phyloP scores from a whole-genome alignment of 2,888 invertebrate genomes.

The Mactromeris polynyma region DNA sequence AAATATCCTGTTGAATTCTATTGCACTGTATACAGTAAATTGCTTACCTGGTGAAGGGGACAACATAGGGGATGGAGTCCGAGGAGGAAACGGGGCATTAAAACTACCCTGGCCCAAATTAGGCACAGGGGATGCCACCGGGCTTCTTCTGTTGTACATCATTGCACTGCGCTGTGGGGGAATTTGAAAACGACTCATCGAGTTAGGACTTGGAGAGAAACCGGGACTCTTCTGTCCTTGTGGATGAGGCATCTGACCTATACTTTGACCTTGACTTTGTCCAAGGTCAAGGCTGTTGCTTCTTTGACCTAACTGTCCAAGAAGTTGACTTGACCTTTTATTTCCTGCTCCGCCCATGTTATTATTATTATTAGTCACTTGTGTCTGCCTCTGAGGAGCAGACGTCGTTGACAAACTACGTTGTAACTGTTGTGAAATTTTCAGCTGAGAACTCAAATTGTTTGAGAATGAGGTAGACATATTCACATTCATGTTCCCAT shows the following conservation, averaged over 20 bases:
- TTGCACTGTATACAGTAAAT: too few relatives aligned
- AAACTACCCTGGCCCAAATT: conserved; percentile 58
- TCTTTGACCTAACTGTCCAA: conserved; percentile 72
- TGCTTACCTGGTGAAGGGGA: conserved; percentile 64
- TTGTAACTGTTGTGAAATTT: conserved; percentile 63
- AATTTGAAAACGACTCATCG: conserved; percentile 70
- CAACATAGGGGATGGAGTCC: conserved; percentile 72
- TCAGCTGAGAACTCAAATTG: conserved; percentile 53
- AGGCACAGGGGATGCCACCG: conserved; percentile 72
- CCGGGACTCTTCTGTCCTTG: conserved; percentile 78
- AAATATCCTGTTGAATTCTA: too few relatives aligned
- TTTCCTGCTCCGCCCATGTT: conserved; percentile 11
- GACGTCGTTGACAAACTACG: conserved; percentile 59
- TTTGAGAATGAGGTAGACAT: conserved; percentile 53
- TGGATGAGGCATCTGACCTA: conserved; percentile 5
- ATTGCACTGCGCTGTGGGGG: conserved; percentile 66
- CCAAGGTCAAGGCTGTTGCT: conserved; percentile 71
- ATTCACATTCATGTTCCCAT: conserved; percentile 37
- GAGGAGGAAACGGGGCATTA: conserved; percentile 62
- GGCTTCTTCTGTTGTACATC: conserved; percentile 76
- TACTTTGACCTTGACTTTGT: conserved; percentile 44
- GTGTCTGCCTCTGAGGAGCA: conserved; percentile 18
- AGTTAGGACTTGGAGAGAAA: conserved; percentile 63
- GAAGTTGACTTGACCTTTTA: conserved; percentile 61
- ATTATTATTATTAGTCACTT: background rate